Evolutionary conservation across 2,888 invertebrate genomes (phyloP).

Genomic region (Trichogramma evanescens): DNA sequence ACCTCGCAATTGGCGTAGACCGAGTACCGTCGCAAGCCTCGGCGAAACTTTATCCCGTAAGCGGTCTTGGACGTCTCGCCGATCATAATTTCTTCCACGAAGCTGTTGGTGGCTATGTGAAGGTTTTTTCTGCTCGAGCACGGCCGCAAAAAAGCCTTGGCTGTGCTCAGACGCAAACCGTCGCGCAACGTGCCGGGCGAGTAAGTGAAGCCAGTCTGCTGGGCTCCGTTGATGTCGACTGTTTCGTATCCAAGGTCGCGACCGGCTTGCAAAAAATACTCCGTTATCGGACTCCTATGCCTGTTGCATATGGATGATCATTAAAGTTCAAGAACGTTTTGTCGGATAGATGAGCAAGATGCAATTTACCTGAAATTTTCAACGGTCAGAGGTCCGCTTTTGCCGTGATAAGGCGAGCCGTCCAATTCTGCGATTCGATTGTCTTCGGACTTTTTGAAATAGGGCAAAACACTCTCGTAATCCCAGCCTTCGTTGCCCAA

Average conservation of each 20-base stretch:
- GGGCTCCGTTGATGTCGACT: constrained; percentile 68
- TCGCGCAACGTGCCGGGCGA: constrained; percentile 72
- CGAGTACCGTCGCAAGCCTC: constrained; percentile 48
- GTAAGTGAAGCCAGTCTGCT: constrained; percentile 72
- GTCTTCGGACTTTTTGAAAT: constrained; percentile 76
- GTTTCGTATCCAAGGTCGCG: constrained; percentile 63
- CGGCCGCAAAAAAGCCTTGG: constrained; percentile 73
- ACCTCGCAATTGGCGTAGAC: constrained; percentile 64
- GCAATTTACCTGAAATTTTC: constrained; percentile 55
- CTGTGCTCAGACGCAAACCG: constrained; percentile 75
- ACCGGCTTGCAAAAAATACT: constrained; percentile 64
- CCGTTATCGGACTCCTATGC: constrained; percentile 62
- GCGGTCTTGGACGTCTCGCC: constrained; percentile 56
- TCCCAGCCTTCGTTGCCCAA: constrained; percentile 76
- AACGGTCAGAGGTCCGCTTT: constrained; percentile 65
- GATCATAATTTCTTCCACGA: constrained; percentile 63
- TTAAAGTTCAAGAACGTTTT: too few relatives aligned
- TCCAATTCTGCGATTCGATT: constrained; percentile 59
- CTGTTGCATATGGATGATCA: constrained; percentile 31
- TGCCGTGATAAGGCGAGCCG: constrained; percentile 60
- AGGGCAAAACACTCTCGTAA: constrained; percentile 65
- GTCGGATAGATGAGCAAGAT: not conserved
- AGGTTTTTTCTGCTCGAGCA: constrained; percentile 63
- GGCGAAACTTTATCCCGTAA: constrained; percentile 62
- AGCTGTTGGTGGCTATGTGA: constrained; percentile 63